phyloP scores from a whole-genome alignment of 2,113 vertebrate genomes.

The Megaptera novaeangliae region DNA sequence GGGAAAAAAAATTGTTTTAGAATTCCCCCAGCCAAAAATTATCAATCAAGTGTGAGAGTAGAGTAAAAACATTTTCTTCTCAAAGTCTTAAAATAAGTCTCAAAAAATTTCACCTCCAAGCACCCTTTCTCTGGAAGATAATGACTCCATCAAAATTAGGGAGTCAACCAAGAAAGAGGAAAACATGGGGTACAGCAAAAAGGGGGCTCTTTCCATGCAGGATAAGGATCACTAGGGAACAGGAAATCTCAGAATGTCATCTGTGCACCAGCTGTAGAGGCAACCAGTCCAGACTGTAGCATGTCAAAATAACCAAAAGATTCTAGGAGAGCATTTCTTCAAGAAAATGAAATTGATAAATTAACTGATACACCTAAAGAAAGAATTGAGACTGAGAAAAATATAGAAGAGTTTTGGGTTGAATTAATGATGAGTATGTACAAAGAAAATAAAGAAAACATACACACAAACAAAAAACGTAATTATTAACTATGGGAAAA shows the following conservation, averaged over 20 bases:
- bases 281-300: too few relatives aligned
- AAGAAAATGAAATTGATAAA: background rate
- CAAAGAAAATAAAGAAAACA: background rate
- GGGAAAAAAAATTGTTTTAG: background rate
- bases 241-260: background rate
- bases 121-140: background rate
- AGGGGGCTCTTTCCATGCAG: background rate
- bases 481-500: background rate
- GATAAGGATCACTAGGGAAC: background rate
- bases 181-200: background rate
- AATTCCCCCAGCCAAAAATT: background rate
- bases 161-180: background rate
- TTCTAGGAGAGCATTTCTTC: background rate
- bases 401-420: background rate
- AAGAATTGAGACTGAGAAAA: background rate
- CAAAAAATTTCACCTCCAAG: background rate
- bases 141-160: background rate
- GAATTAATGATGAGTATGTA: background rate
- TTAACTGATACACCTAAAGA: background rate
- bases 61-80: background rate
- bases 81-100: background rate
- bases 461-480: background rate
- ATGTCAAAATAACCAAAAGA: background rate
- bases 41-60: background rate
- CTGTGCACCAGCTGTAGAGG: background rate